phyloP scores from a whole-genome alignment of 2,888 invertebrate genomes.

The Euplexia lucipara region DNA sequence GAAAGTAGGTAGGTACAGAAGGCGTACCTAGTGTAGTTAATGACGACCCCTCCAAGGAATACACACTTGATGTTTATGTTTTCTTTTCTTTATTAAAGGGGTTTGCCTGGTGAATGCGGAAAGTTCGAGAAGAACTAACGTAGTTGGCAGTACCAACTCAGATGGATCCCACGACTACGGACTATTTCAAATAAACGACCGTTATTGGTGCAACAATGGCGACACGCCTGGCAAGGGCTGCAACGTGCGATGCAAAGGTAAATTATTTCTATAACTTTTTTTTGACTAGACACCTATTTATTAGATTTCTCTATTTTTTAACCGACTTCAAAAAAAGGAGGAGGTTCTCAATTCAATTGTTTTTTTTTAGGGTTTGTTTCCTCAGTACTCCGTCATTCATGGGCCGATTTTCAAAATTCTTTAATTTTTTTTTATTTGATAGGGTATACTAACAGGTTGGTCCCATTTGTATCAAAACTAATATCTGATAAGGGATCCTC shows the following conservation, averaged over 20 bases:
- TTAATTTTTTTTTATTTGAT: no score
- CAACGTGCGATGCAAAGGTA: conserved; percentile 80
- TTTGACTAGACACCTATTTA: no score
- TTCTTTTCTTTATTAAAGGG: conserved; percentile 73
- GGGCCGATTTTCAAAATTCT: no score
- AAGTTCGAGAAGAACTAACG: conserved; percentile 86
- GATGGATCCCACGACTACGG: conserved; percentile 87
- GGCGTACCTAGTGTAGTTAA: no score
- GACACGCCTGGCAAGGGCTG: conserved; percentile 77
- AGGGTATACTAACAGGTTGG: no score
- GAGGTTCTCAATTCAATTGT: no score
- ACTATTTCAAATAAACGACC: conserved; percentile 84
- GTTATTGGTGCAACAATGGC: conserved; percentile 79
- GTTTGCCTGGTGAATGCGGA: conserved; percentile 88
- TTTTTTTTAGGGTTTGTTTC: no score
- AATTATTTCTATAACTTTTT: not conserved
- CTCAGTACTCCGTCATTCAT: no score
- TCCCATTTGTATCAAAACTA: no score
- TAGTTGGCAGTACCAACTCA: conserved; percentile 82
- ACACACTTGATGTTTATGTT: not conserved
- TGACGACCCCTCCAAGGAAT: not conserved
- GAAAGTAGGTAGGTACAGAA: no score
- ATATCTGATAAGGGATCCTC: no score
- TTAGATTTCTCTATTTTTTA: not conserved
- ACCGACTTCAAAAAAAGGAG: no score